A percentile compares a stretch with the other conserved stretches of the same genome.
Conservation (phyloP, 2,888 invertebrate species). For the Leptopterna dolabrata region DNA sequence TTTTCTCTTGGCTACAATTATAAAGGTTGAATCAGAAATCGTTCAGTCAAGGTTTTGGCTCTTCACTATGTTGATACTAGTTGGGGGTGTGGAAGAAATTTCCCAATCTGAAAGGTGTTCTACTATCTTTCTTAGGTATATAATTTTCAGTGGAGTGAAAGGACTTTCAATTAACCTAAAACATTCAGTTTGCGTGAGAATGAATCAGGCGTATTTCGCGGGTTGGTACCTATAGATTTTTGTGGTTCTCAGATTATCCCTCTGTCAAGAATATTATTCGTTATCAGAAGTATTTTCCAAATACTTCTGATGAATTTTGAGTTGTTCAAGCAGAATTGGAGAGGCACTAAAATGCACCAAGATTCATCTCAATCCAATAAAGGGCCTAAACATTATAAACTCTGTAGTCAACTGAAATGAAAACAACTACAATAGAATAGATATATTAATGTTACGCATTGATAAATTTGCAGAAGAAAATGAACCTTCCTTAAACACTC, state of each 20-base stretch:
- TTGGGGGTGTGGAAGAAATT: too few species aligned
- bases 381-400: neutral
- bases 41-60: too few species aligned
- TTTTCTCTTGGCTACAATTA: too few species aligned
- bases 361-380: neutral
- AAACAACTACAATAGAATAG: constrained; percentile 5
- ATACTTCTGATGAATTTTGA: neutral
- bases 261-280: neutral
- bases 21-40: too few species aligned
- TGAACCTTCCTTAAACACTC: neutral
- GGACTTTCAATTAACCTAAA: too few species aligned
- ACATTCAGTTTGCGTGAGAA: too few species aligned
- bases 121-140: too few species aligned
- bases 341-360: neutral
- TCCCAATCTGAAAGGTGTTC: too few species aligned
- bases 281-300: neutral
- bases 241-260: neutral
- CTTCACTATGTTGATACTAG: too few species aligned
- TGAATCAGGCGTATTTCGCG: neutral
- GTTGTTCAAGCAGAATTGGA: neutral
- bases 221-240: neutral
- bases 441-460: neutral
- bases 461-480: neutral
- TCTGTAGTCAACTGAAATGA: neutral
- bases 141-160: too few species aligned